A percentile compares a stretch with the other conserved stretches of the same genome.
Evolutionary conservation across 1,140 invertebrate genomes (phyloP).

Genomic region (Leptinotarsa undecemlineata): DNA sequence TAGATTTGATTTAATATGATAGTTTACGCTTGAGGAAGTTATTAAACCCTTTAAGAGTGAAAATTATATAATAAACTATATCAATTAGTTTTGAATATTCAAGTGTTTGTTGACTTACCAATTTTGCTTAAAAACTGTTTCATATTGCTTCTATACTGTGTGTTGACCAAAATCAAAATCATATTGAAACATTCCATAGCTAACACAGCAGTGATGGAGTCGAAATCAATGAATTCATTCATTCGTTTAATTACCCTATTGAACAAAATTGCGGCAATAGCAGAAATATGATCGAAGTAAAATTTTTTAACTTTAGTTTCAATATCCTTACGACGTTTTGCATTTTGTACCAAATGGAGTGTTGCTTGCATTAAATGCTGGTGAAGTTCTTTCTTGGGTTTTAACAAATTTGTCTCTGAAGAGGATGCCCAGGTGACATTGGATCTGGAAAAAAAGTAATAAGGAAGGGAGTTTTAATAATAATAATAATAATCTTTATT

Average conservation of each 20-base stretch:
- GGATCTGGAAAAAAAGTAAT: slow-evolving; percentile 48
- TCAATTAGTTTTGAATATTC: too few species aligned
- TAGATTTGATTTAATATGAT: too few species aligned
- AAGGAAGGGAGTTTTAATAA: not conserved
- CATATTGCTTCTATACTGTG: slow-evolving; percentile 55
- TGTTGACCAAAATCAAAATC: slow-evolving; percentile 58
- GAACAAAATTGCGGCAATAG: slow-evolving; percentile 54
- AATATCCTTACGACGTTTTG: slow-evolving; percentile 51
- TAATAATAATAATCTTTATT: too few species aligned
- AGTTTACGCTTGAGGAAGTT: too few species aligned
- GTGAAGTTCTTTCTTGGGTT: slow-evolving; percentile 56
- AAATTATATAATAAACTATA: too few species aligned
- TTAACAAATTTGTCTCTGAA: slow-evolving; percentile 52
- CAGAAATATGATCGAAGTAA: slow-evolving; percentile 48
- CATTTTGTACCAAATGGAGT: slow-evolving; percentile 52
- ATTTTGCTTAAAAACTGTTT: slow-evolving; percentile 56
- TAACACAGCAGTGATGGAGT: slow-evolving; percentile 55
- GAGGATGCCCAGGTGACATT: slow-evolving; percentile 54
- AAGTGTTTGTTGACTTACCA: slow-evolving; percentile 50
- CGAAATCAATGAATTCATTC: slow-evolving; percentile 55
- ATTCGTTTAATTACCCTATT: slow-evolving; percentile 55
- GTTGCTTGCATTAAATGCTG: slow-evolving; percentile 55
- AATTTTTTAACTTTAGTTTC: slow-evolving; percentile 47
- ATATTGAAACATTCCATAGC: slow-evolving; percentile 62
- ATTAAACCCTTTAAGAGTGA: too few species aligned